Percentiles rank a stretch among this genome's conserved stretches.
Conservation (phyloP, 2,888 invertebrate species). For the Leucophenga montana region DNA sequence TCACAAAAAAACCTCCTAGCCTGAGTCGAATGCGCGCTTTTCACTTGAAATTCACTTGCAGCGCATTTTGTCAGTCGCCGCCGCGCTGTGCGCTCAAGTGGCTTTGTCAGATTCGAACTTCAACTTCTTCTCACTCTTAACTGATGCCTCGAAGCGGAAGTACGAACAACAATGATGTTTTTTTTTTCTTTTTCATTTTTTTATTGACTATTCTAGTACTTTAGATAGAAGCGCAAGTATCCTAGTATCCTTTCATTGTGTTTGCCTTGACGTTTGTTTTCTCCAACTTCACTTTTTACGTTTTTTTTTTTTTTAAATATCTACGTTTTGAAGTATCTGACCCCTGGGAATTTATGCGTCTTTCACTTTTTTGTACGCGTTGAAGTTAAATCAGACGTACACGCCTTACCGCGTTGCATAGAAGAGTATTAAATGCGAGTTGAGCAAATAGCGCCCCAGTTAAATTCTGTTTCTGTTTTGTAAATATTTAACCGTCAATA, state of each 20-base stretch:
- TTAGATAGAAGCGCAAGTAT: neutral
- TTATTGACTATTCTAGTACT: conserved; percentile 12
- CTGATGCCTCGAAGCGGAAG: conserved; percentile 11
- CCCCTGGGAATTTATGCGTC: conserved; percentile 15
- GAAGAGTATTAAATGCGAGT: neutral
- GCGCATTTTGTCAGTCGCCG: neutral
- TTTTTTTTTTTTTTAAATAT: conserved; percentile 16
- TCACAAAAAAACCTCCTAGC: neutral
- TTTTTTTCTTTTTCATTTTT: neutral
- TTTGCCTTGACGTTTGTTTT: neutral
- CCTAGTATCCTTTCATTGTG: neutral
- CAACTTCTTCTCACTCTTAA: neutral
- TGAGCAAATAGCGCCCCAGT: neutral
- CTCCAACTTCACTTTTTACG: neutral
- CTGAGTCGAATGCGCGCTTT: too few species aligned
- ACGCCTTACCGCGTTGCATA: neutral
- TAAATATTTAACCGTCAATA: neutral
- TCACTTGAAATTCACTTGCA: neutral
- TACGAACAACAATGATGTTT: conserved; percentile 1
- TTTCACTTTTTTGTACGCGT: neutral
- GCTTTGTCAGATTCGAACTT: neutral
- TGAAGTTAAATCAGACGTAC: conserved; percentile 13
- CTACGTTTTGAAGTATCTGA: conserved; percentile 4
- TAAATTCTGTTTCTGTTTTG: neutral
- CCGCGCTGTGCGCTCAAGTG: conserved; percentile 1